phyloP scores from a whole-genome alignment of 2,113 vertebrate species.

The Oreocharis arfaki region DNA sequence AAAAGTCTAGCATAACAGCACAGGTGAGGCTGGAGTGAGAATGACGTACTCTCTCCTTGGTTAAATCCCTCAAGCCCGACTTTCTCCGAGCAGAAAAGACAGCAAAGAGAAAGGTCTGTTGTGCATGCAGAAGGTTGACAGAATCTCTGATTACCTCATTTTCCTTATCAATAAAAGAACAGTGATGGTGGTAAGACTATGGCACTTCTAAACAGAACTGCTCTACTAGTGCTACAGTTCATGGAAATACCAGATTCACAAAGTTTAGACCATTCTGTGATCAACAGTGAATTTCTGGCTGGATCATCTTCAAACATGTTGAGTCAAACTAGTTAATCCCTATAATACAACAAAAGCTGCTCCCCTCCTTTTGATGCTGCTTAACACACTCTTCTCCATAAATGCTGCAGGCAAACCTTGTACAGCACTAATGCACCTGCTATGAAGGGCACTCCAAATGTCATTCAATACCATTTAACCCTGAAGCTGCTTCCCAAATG shows the following conservation, averaged over 20 bases:
- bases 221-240: neutral
- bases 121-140: neutral
- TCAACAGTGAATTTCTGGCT: neutral
- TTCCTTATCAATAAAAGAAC: neutral
- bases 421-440: neutral
- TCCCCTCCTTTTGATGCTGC: neutral
- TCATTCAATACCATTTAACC: neutral
- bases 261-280: neutral
- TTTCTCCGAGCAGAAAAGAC: neutral
- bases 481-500: neutral
- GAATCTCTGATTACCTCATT: neutral
- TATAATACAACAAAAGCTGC: neutral
- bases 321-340: neutral
- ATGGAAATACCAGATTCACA: neutral
- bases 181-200: neutral
- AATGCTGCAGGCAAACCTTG: neutral
- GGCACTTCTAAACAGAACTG: neutral
- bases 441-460: neutral
- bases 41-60: neutral
- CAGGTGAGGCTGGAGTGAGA: conserved; percentile 45
- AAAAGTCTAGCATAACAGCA: neutral
- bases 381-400: neutral
- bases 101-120: neutral
- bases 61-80: neutral
- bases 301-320: neutral